A percentile compares a stretch with the other conserved stretches of the same genome.
Evolutionary conservation across 2,888 invertebrate genomes (phyloP).

Genomic region (Drosophila mimetica): DNA sequence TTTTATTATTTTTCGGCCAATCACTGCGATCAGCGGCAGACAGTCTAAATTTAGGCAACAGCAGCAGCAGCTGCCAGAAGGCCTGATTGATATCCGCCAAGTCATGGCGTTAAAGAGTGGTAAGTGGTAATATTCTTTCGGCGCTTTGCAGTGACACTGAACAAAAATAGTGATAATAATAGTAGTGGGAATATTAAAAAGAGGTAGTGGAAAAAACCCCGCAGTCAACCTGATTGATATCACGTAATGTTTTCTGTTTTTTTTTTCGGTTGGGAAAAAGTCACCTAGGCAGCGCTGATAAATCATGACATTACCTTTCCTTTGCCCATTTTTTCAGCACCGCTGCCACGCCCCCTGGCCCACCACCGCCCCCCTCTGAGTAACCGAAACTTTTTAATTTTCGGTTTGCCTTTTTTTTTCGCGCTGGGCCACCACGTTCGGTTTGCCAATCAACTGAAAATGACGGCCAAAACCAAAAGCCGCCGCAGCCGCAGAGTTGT

Average conservation of each 20-base stretch:
- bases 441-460: slow-evolving; percentile 42
- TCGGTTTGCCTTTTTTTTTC: slow-evolving; percentile 2
- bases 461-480: slow-evolving; percentile 39
- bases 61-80: slow-evolving; percentile 32
- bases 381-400: slow-evolving; percentile 13
- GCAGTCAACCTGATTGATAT: slow-evolving; percentile 55
- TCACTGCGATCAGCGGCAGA: slow-evolving; percentile 55
- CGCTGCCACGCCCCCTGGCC: not conserved
- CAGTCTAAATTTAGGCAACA: slow-evolving; percentile 28
- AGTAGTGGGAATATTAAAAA: too few species aligned
- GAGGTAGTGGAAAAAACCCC: slow-evolving; percentile 2
- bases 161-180: not conserved
- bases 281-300: slow-evolving; percentile 26
- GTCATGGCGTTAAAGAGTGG: slow-evolving; percentile 36
- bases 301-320: slow-evolving; percentile 51
- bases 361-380: not conserved
- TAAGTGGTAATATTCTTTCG: slow-evolving; percentile 3
- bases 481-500: slow-evolving; percentile 41
- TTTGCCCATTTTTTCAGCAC: slow-evolving; percentile 39
- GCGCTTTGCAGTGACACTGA: not conserved
- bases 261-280: not conserved
- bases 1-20: slow-evolving; percentile 39
- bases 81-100: slow-evolving; percentile 27
- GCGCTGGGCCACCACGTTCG: slow-evolving; percentile 31
- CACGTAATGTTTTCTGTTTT: slow-evolving; percentile 43